These are phyloP conservation scores for Phrynosoma platyrhinos DNA, from an alignment of 2,113 vertebrate genomes.

Conservation along the genomic window DNA sequence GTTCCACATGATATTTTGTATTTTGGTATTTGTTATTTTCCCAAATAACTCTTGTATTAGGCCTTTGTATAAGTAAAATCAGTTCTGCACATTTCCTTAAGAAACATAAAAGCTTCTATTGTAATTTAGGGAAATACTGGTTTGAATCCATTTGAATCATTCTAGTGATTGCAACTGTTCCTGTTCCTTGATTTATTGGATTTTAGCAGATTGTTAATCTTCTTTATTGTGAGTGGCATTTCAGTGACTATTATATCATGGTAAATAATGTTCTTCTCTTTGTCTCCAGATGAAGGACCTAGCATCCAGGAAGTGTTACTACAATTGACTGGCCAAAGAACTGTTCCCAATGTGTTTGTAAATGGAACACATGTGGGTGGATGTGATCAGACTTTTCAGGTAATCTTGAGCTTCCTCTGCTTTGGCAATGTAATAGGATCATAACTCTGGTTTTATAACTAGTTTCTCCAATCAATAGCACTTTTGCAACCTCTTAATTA, in stretches of 20 bases:
- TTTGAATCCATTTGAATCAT: no score
- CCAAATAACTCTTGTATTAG: not conserved
- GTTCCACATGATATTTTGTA: not conserved
- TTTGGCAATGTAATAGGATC: not conserved
- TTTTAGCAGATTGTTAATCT: not conserved
- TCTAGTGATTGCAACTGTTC: no score
- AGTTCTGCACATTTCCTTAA: not conserved
- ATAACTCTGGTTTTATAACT: not conserved
- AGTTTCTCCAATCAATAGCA: not conserved
- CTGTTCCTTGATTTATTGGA: not conserved
- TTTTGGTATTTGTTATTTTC: no score
- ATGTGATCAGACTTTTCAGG: constrained; percentile 90
- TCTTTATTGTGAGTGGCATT: not conserved
- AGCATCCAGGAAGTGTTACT: constrained; percentile 87
- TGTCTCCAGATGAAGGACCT: constrained; percentile 84
- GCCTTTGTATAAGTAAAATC: not conserved
- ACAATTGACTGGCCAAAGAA: constrained; percentile 92
- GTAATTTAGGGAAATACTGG: no score
- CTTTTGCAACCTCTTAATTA: not conserved
- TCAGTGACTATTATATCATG: constrained; percentile 16
- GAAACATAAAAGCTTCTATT: not conserved
- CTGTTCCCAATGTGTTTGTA: constrained; percentile 94
- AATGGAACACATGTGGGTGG: constrained; percentile 93
- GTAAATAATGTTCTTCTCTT: constrained; percentile 25
- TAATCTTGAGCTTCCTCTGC: constrained; percentile 62